Conservation (phyloP, 2,888 invertebrate genomes). For the Ormyrus rosae region DNA sequence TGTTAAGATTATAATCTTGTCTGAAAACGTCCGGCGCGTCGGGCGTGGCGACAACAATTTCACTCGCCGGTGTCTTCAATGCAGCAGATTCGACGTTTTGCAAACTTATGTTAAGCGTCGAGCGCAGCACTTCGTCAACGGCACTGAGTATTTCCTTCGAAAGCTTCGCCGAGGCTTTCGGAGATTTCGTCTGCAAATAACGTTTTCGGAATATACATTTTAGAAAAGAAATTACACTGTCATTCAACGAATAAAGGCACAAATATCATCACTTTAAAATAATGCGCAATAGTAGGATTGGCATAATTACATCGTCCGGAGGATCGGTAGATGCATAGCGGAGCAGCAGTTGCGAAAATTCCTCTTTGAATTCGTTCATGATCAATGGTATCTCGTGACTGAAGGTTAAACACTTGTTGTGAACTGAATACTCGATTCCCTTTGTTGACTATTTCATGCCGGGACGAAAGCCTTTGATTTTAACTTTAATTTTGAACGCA, state of each 20-base stretch:
- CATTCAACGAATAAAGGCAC: too few relatives aligned
- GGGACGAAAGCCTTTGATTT: not conserved
- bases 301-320: conserved; percentile 47
- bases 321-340: conserved; percentile 46
- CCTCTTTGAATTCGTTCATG: conserved; percentile 57
- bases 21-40: conserved; percentile 57
- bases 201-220: not conserved
- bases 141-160: conserved; percentile 41
- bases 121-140: conserved; percentile 19
- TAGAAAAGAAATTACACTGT: too few relatives aligned
- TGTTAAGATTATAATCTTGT: conserved; percentile 44
- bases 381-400: conserved; percentile 49
- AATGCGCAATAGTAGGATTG: too few relatives aligned
- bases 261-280: too few relatives aligned
- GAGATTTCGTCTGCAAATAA: not conserved
- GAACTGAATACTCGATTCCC: not conserved
- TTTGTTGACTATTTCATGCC: conserved; percentile 39
- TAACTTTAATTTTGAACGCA: not conserved
- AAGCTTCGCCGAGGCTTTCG: not conserved
- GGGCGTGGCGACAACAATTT: conserved; percentile 56
- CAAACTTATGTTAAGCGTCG: conserved; percentile 52
- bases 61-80: conserved; percentile 56
- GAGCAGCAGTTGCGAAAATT: conserved; percentile 58
- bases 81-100: conserved; percentile 38
- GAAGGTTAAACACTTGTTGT: not conserved